A percentile compares a stretch with the other conserved stretches of the same genome.
Evolutionary conservation across 2,113 vertebrate genomes (phyloP).

Genomic region (Gracilinanus agilis): DNA sequence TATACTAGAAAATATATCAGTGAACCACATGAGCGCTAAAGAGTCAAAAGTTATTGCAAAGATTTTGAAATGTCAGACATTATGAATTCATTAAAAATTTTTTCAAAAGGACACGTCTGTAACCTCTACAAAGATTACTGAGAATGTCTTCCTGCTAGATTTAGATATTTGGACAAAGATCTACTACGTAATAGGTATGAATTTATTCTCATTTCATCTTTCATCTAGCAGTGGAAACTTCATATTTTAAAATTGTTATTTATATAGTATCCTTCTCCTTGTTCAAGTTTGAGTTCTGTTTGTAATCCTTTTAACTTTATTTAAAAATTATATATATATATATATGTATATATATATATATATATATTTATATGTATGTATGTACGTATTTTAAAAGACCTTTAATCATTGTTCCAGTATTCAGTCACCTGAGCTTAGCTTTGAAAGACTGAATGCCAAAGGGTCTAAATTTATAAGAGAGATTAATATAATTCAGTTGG

Average conservation of each 20-base stretch:
- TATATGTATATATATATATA: too few species aligned
- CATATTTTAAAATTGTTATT: neutral
- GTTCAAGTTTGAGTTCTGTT: neutral
- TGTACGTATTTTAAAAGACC: neutral
- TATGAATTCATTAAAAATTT: neutral
- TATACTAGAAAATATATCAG: slow-evolving; percentile 1
- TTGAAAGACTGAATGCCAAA: neutral
- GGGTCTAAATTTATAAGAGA: neutral
- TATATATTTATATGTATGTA: too few species aligned
- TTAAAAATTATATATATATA: too few species aligned
- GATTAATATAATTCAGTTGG: neutral
- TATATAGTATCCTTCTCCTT: neutral
- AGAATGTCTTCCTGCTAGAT: neutral
- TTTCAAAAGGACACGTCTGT: neutral
- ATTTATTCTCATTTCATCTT: neutral
- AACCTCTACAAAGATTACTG: neutral
- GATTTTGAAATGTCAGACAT: slow-evolving; percentile 19
- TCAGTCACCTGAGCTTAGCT: fast-evolving
- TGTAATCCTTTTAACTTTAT: neutral
- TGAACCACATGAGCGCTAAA: neutral
- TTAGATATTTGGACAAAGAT: neutral
- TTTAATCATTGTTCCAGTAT: neutral
- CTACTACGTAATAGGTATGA: neutral
- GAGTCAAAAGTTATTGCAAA: neutral
- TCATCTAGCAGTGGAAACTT: neutral